Evolutionary conservation across 2,888 invertebrate genomes (phyloP), one percentile per base, ranked within the genome.

Genomic region (Pyrgus malvae): DNA sequence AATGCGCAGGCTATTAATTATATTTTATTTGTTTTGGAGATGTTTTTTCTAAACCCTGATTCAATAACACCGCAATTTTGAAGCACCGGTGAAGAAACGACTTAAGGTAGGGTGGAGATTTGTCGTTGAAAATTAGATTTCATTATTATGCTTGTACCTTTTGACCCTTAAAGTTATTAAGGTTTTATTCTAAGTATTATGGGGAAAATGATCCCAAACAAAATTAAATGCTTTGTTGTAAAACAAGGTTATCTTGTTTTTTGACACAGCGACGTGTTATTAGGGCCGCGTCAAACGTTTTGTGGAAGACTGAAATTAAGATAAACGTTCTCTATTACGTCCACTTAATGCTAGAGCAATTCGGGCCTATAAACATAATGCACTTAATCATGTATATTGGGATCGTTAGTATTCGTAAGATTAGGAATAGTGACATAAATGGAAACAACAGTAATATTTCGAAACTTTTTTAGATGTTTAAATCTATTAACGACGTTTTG

Each of bases 351-450:
- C 71, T 76, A 68, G 71, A 81, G 75, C 80, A 65, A 84, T 86
- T 83, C 79, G 69, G 74, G 76, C 60, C 80, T 77, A 87, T 89
- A 89, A 88, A 88, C 81, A 79, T 88, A 88, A 89, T 89, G 78
- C 73, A 72, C 78, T 82, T 85, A 87, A 88, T 86, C 78, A 78
- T 76, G 70, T 66, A 68, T 72, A 76, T 77, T 76, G 76, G 67
- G 69, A 65, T 67, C 66, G 69, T 69, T 67, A 70, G 69, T 73
- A 71, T 76, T 74, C 70, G 64, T 65, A 68, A 59, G 62, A 64
- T 60, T 61, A 60, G 64, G 72, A 70, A 74, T 65, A 77, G 12
- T 42, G 64, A 68, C 61, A 64, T 64, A 21, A 56, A 33, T 37
- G 38, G 25, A 37, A 41, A 5, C 31, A 23, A 44, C 19, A 7